Evolutionary conservation across 1,140 invertebrate genomes (phyloP).

Genomic region (Thaumatotibia leucotreta): DNA sequence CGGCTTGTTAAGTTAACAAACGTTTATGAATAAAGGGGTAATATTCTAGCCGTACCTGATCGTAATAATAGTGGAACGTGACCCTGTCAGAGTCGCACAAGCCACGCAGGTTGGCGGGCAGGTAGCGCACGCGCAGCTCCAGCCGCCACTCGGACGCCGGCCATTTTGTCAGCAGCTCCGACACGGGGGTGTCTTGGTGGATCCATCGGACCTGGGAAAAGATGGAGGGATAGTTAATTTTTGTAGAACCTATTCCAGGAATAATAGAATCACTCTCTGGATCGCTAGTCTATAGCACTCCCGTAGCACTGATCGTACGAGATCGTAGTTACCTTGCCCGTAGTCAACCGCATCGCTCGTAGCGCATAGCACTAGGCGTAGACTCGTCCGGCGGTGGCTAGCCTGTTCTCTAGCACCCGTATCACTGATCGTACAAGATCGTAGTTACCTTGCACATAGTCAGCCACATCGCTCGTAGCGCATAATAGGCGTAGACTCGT

Average conservation of each 20-base stretch:
- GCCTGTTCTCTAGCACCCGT: constrained; percentile 67
- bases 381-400: constrained; percentile 82
- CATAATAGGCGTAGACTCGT: too few species aligned
- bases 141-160: constrained; percentile 88
- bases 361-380: constrained; percentile 88
- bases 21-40: too few species aligned
- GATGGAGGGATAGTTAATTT: not conserved
- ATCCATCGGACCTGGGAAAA: constrained; percentile 83
- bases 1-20: too few species aligned
- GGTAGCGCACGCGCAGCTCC: constrained; percentile 94
- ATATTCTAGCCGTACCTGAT: constrained; percentile 95
- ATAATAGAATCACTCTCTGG: constrained; percentile 83
- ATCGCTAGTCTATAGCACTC: constrained; percentile 70
- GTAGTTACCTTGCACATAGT: not conserved
- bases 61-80: constrained; percentile 97
- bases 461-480: too few species aligned
- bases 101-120: constrained; percentile 91
- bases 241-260: too few species aligned
- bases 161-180: constrained; percentile 85
- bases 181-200: constrained; percentile 92
- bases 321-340: constrained; percentile 77
- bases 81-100: constrained; percentile 94
- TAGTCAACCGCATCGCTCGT: constrained; percentile 52
- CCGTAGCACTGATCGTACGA: too few species aligned
- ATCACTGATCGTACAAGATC: not conserved